Percentiles rank a stretch among this genome's conserved stretches.
phyloP scores from a whole-genome alignment of 2,113 vertebrate genomes.

The Microtus ochrogaster region DNA sequence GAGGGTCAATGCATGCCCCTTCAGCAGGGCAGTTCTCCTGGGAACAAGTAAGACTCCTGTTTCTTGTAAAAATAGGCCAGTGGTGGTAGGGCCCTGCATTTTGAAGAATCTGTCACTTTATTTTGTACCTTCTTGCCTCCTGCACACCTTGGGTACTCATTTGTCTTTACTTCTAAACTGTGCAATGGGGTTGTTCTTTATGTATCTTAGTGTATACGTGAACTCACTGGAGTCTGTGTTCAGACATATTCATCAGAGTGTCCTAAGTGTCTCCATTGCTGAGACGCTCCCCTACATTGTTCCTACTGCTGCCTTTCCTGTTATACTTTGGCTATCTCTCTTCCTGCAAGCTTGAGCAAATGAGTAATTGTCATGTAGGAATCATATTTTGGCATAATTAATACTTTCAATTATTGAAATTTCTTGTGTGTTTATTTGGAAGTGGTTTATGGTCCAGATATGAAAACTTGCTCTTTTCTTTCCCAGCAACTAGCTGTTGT shows the following conservation, averaged over 20 bases:
- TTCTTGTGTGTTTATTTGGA: not conserved
- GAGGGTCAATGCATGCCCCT: not conserved
- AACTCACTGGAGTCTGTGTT: not conserved
- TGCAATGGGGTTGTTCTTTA: not conserved
- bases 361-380: not conserved
- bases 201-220: not conserved
- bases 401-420: conserved; percentile 24
- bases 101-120: not conserved
- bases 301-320: too few relatives aligned
- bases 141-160: not conserved
- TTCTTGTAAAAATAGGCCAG: not conserved
- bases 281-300: too few relatives aligned
- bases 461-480: conserved; percentile 29
- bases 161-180: not conserved
- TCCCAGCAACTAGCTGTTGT: not conserved
- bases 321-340: not conserved
- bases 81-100: not conserved
- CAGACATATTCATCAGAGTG: not conserved
- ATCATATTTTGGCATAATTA: not conserved
- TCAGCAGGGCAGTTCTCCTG: not conserved
- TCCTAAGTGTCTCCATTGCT: not conserved
- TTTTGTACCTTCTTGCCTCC: not conserved
- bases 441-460: not conserved
- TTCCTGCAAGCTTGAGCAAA: not conserved
- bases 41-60: not conserved